Conservation (phyloP, 2,113 vertebrate species). For the Cyanoderma ruficeps region DNA sequence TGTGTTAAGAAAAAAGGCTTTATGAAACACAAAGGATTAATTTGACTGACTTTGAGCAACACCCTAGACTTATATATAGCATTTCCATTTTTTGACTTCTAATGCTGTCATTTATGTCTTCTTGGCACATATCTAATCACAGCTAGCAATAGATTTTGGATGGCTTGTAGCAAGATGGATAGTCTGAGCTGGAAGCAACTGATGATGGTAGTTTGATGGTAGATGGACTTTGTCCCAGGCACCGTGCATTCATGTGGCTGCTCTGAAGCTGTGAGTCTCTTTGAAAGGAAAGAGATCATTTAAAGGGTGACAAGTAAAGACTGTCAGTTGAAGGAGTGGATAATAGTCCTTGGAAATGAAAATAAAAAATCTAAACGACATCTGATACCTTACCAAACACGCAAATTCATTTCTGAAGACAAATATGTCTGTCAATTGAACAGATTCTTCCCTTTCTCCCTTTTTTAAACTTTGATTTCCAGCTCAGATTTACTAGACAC, state of each 20-base stretch:
- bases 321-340: not conserved
- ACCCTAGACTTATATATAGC: not conserved
- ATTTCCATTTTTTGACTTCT: not conserved
- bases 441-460: not conserved
- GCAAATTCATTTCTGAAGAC: not conserved
- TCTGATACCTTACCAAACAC: not conserved
- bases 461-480: constrained; percentile 14
- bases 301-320: not conserved
- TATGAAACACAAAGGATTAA: not conserved
- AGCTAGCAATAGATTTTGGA: not conserved
- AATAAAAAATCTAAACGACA: not conserved
- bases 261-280: not conserved
- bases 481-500: constrained; percentile 2
- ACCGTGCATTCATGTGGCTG: not conserved
- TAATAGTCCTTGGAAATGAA: constrained; percentile 2
- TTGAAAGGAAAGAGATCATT: not conserved
- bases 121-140: not conserved
- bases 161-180: not conserved
- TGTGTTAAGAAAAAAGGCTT: not conserved
- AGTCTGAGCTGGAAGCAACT: not conserved
- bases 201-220: not conserved
- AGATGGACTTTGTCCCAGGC: not conserved
- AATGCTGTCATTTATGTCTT: not conserved
- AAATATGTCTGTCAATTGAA: not conserved
- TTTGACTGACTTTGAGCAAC: not conserved